Conservation (phyloP, 2,888 invertebrate species). For the Conistra vaccinii region DNA sequence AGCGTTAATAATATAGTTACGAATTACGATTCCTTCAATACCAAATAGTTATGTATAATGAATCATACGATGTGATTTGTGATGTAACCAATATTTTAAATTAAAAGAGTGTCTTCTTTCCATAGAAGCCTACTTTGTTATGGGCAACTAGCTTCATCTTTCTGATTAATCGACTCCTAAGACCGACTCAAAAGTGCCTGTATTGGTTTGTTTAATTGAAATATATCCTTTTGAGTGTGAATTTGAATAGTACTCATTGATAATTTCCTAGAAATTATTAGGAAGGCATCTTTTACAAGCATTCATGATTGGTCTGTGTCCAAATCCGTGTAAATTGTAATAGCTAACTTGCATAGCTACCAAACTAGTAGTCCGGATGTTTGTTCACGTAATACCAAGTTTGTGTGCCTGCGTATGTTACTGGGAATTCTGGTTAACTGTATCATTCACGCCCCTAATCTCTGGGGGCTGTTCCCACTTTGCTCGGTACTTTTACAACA, state of each 20-base stretch:
- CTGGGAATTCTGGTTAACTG: not conserved
- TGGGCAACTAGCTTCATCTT: not conserved
- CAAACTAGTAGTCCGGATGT: not conserved
- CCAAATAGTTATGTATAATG: too few relatives aligned
- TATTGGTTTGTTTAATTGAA: not conserved
- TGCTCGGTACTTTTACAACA: not conserved
- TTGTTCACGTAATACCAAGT: not conserved
- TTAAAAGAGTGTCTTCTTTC: too few relatives aligned
- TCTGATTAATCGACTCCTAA: not conserved
- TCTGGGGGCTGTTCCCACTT: not conserved
- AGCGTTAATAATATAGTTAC: not conserved
- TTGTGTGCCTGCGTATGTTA: not conserved
- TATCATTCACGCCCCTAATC: conserved; percentile 17
- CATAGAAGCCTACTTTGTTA: too few relatives aligned
- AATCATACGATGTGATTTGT: too few relatives aligned
- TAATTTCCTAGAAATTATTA: not conserved
- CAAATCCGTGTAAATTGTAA: not conserved
- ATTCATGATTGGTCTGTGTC: not conserved
- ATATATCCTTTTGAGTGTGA: not conserved
- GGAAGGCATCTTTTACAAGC: not conserved
- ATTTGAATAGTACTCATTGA: not conserved
- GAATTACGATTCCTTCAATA: not conserved
- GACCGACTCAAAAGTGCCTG: not conserved
- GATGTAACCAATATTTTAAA: too few relatives aligned
- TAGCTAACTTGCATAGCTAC: not conserved